Evolutionary conservation across 1,140 invertebrate genomes (phyloP).

Genomic region (Drosophila oshimai): DNA sequence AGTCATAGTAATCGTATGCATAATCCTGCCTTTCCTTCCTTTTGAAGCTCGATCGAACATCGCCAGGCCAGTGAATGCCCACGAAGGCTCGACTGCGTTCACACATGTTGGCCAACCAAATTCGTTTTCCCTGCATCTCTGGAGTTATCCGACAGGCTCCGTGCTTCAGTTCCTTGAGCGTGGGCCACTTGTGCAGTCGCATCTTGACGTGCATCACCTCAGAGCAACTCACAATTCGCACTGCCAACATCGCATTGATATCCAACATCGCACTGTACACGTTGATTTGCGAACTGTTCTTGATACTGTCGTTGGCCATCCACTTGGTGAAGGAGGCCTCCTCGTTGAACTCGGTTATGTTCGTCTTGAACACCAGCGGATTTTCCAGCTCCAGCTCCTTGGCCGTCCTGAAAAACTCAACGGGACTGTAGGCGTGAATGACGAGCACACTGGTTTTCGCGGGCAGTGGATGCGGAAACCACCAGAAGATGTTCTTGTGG

Average conservation of each 20-base stretch:
- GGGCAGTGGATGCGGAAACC: conserved; percentile 21
- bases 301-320: conserved; percentile 12
- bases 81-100: background rate
- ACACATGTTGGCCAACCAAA: conserved; percentile 28
- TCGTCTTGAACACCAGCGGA: background rate
- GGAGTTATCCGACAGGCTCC: background rate
- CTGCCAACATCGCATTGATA: conserved; percentile 2
- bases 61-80: background rate
- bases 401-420: fast-evolving
- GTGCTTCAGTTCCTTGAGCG: background rate
- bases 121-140: conserved; percentile 3
- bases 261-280: conserved; percentile 3
- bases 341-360: background rate
- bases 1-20: too few species aligned
- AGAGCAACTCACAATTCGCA: conserved; percentile 8
- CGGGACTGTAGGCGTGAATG: conserved; percentile 8
- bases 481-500: conserved; percentile 24
- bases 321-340: background rate
- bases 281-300: background rate
- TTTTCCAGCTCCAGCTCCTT: background rate
- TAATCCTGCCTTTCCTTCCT: too few species aligned
- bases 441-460: conserved; percentile 1
- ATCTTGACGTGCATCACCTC: background rate
- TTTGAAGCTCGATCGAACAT: too few species aligned
- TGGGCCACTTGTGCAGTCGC: conserved; percentile 2